Conservation (phyloP, 1,140 invertebrate genomes). For the Grapholita molesta region DNA sequence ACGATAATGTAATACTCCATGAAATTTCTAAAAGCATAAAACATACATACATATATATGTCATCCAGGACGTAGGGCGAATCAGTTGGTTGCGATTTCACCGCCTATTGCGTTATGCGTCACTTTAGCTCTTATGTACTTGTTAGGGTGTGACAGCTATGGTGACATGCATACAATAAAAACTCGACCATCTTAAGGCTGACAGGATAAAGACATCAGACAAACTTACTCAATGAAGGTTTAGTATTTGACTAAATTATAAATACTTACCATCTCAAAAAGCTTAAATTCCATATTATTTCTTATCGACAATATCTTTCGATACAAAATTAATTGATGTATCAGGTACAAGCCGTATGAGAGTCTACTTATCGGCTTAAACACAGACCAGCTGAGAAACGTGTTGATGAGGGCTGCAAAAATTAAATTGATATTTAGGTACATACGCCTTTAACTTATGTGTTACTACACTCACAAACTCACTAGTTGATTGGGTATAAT, state of each 20-base stretch:
- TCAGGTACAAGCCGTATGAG: constrained; percentile 27
- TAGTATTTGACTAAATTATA: background rate
- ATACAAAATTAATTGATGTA: constrained; percentile 4
- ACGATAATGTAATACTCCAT: too few relatives aligned
- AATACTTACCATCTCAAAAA: constrained; percentile 5
- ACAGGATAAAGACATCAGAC: background rate
- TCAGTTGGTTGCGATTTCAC: too few relatives aligned
- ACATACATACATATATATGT: too few relatives aligned
- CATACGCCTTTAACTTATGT: too few relatives aligned
- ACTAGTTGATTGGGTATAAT: background rate
- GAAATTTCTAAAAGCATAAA: too few relatives aligned
- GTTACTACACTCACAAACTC: too few relatives aligned
- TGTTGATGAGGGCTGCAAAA: constrained; percentile 5
- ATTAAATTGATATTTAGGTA: too few relatives aligned
- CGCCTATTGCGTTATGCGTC: too few relatives aligned
- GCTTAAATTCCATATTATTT: background rate
- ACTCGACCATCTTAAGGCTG: background rate
- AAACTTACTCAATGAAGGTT: background rate
- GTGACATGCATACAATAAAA: too few relatives aligned
- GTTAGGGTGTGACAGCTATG: too few relatives aligned
- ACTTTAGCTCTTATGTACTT: too few relatives aligned
- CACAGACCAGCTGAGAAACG: background rate
- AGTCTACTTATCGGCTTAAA: constrained; percentile 27
- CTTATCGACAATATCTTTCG: background rate
- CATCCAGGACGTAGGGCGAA: too few relatives aligned